Conservation (phyloP, 2,797 vertebrate genomes). For the Halcyon leucocephala region DNA sequence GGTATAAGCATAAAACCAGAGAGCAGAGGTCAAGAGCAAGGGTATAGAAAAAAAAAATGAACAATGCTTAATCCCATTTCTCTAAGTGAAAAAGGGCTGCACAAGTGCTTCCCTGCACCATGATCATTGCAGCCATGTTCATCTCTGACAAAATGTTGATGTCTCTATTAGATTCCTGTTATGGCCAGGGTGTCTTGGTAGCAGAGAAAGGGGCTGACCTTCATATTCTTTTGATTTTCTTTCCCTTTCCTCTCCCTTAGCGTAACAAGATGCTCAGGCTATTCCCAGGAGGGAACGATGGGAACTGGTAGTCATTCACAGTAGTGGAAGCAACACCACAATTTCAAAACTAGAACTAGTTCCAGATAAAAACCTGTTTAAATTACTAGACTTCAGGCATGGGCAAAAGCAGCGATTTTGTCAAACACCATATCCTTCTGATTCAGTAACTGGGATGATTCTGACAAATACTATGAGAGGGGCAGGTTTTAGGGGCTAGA, state of each 20-base stretch:
- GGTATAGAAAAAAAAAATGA: background rate
- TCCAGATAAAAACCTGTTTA: background rate
- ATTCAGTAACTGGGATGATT: background rate
- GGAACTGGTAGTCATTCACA: background rate
- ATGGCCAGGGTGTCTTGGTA: background rate
- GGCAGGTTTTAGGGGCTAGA: background rate
- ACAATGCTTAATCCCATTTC: background rate
- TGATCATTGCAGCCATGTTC: background rate
- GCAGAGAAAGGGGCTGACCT: background rate
- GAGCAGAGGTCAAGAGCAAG: background rate
- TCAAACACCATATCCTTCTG: background rate
- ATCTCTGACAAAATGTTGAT: background rate
- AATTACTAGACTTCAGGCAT: background rate
- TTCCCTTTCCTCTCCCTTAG: background rate
- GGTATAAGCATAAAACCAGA: background rate
- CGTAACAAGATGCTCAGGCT: background rate
- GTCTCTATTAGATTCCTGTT: background rate
- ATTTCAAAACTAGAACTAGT: background rate
- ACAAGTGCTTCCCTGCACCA: accelerated
- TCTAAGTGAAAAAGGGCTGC: background rate
- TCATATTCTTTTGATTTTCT: background rate
- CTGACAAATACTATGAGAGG: background rate
- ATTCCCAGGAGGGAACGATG: background rate
- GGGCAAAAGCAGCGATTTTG: background rate
- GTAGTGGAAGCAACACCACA: background rate